Base-by-base conservation (phyloP, 1,140 invertebrate species). In the Halictus rubicundus region DNA sequence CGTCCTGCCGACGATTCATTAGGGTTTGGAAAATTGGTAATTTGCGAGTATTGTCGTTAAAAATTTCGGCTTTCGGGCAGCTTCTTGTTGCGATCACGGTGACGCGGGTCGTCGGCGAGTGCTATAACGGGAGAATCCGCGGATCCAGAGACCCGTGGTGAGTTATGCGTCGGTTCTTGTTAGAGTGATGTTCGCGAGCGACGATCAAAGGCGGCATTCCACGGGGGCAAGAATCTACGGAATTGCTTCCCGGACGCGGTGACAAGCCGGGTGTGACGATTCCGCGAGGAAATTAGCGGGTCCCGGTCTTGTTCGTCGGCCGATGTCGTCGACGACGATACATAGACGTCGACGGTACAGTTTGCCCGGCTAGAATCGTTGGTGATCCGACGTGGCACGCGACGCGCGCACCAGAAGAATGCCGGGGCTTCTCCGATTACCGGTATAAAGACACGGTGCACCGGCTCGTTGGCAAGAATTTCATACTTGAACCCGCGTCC, bases 131-230 rank as follows among this genome's bases (percentile, higher is more conserved):
- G 61, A 69, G 80, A 42, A 82, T 64, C 65, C 65, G 42, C 75
- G 68, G 63, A 78, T 81, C 69, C 64, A 59, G 59, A 21, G 14
- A 16, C 49, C 49, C 14, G 2, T 73, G 59, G 63, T n/a, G 61
- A 69, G 74, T 80, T 81, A 84, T 81, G 69, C 66, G 74, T 81
- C 76, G 73, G 59, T 76, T 78, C 80, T 87, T 74, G 86, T 82
- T 80, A 79, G 64, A 85, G 68, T 70, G 72, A 79, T 74, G 77
- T 81, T 81, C 74, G 81, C 72, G 72, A 86, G 72, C 60, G 60
- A 81, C 85, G 87, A 88, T 88, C 87, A 88, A 88, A 88, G 83
- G 83, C 66, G 39, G 80, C 80, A 88, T 88, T 88, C 87, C 87
- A 77, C 27, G 54, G 69, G 68, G 75, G 66, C 84, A 82, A 82